Conservation (phyloP, 2,888 invertebrate genomes). For the Euplagia quadripunctaria region DNA sequence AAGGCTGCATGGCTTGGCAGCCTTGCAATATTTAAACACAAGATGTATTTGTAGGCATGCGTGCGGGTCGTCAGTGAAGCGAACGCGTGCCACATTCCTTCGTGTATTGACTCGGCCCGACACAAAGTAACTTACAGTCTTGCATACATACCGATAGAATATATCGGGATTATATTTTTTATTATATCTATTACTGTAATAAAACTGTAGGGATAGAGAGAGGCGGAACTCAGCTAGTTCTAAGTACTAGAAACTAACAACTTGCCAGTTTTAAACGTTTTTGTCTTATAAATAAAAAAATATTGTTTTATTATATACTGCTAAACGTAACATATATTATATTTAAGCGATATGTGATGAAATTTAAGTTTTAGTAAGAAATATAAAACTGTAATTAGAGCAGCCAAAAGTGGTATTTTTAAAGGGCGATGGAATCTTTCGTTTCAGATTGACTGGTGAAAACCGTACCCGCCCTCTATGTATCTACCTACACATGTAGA, state of each 20-base stretch:
- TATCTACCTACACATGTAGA: no score
- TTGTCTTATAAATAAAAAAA: no score
- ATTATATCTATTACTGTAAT: neutral
- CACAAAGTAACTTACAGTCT: constrained; percentile 69
- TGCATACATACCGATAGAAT: constrained; percentile 42
- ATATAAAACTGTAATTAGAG: no score
- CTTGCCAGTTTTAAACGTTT: neutral
- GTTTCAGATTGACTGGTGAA: no score
- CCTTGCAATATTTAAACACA: constrained; percentile 52
- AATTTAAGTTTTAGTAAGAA: no score
- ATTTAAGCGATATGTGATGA: no score
- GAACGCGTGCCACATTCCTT: constrained; percentile 78
- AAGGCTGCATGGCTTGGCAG: constrained; percentile 34
- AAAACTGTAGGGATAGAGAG: neutral
- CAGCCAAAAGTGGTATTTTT: no score
- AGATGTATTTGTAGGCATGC: constrained; percentile 54
- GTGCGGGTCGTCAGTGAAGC: constrained; percentile 51
- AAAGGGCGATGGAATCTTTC: no score
- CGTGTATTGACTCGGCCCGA: constrained; percentile 73
- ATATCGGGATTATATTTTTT: neutral
- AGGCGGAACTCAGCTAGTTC: neutral
- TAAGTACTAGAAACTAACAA: neutral
- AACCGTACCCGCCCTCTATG: no score
- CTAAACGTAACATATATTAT: no score
- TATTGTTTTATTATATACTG: no score